Percentiles rank a stretch among this genome's conserved stretches.
Conservation (phyloP, 2,113 vertebrate species). For the Zonotrichia leucophrys region DNA sequence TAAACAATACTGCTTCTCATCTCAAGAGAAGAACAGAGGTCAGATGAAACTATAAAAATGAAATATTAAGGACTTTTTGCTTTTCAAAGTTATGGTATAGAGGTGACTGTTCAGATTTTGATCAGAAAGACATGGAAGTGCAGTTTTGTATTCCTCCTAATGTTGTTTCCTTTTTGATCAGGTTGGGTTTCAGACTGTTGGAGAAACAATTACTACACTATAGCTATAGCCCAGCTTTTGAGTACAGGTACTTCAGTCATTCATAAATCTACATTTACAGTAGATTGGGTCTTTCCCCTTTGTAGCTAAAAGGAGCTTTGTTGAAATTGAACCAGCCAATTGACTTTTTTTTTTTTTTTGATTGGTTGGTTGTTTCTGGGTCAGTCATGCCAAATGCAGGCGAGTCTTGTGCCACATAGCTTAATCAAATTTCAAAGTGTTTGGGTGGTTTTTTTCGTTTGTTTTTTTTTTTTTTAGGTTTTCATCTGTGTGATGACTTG, state of each 20-base stretch:
- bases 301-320: background rate
- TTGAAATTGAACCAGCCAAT: background rate
- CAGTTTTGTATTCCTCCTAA: background rate
- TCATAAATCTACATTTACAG: background rate
- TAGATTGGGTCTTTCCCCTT: background rate
- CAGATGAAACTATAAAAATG: background rate
- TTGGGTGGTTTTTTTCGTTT: background rate
- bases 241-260: background rate
- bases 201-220: background rate
- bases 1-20: background rate
- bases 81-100: background rate
- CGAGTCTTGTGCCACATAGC: background rate
- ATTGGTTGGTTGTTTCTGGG: background rate
- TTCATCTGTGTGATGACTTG: background rate
- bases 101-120: background rate
- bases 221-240: background rate
- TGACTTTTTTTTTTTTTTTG: background rate
- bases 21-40: background rate
- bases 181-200: background rate
- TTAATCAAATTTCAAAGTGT: background rate
- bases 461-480: background rate
- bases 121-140: background rate
- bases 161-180: background rate
- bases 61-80: background rate
- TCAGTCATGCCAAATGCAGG: background rate